These are phyloP conservation scores for Ariolimax columbianus DNA, from an alignment of 2,888 invertebrate species.

Conservation along the genomic window DNA sequence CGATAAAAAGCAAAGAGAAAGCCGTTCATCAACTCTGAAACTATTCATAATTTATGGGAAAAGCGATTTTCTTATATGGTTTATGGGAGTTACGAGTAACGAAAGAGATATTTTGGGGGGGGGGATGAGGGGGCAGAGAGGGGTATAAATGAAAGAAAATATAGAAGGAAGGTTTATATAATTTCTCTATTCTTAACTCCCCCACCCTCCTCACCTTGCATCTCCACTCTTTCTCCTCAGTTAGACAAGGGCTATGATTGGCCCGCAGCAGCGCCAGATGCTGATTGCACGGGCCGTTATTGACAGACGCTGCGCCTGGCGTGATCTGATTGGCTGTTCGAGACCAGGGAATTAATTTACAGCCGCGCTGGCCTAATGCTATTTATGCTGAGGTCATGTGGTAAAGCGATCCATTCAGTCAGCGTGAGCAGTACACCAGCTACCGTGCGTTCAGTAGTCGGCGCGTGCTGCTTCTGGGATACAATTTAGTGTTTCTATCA, in stretches of 20 bases:
- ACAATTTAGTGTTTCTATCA: slow-evolving; percentile 36
- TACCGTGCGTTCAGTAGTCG: slow-evolving; percentile 27
- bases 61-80: background rate
- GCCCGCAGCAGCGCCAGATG: slow-evolving; percentile 52
- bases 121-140: background rate
- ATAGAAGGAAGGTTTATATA: too few relatives aligned
- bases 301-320: slow-evolving; percentile 54
- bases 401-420: slow-evolving; percentile 57
- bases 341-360: slow-evolving; percentile 58
- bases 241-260: slow-evolving; percentile 49
- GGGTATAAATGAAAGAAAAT: too few relatives aligned
- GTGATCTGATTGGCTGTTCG: slow-evolving; percentile 58
- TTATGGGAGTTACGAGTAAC: background rate
- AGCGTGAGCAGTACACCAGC: slow-evolving; percentile 38
- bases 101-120: background rate
- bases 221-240: background rate
- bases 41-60: slow-evolving; percentile 34
- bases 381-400: slow-evolving; percentile 65
- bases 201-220: background rate
- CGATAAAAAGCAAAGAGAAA: background rate
- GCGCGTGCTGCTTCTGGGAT: slow-evolving; percentile 43
- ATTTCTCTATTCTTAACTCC: too few relatives aligned
- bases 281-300: slow-evolving; percentile 50
- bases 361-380: slow-evolving; percentile 56
- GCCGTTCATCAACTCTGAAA: background rate